Conservation (phyloP, 2,888 invertebrate species). For the Hoplodrina ambigua region DNA sequence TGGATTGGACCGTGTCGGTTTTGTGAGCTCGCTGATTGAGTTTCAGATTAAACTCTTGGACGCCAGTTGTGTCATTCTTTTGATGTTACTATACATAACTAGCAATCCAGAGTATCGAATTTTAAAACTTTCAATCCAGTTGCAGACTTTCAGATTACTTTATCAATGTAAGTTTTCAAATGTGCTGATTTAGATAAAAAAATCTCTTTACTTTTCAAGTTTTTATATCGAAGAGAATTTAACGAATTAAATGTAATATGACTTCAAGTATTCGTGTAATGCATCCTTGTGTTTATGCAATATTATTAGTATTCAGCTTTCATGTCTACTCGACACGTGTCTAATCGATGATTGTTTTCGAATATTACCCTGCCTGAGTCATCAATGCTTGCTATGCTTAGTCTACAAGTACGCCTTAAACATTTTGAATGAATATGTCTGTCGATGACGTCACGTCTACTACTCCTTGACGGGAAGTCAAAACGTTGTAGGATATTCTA, state of each 20-base stretch:
- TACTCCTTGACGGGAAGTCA: slow-evolving; percentile 30
- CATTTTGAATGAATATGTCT: neutral
- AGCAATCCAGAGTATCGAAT: slow-evolving; percentile 43
- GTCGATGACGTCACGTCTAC: slow-evolving; percentile 35
- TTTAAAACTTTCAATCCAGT: slow-evolving; percentile 37
- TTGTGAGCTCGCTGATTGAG: slow-evolving; percentile 83
- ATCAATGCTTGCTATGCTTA: slow-evolving; percentile 39
- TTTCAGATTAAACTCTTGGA: slow-evolving; percentile 80
- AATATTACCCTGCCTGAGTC: slow-evolving; percentile 37
- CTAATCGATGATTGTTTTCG: slow-evolving; percentile 31
- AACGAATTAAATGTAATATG: slow-evolving; percentile 1
- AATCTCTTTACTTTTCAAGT: neutral
- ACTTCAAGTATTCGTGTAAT: neutral
- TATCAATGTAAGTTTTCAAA: slow-evolving; percentile 12
- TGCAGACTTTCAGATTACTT: slow-evolving; percentile 16
- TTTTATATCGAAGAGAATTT: neutral
- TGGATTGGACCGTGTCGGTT: slow-evolving; percentile 81
- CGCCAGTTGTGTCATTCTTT: slow-evolving; percentile 67
- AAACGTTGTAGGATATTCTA: slow-evolving; percentile 21
- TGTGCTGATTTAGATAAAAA: neutral
- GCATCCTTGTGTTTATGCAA: neutral
- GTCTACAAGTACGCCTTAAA: slow-evolving; percentile 15
- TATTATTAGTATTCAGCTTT: slow-evolving; percentile 8
- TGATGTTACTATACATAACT: slow-evolving; percentile 58
- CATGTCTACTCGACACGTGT: slow-evolving; percentile 9